These are phyloP conservation scores for Punctoribates punctum DNA, from an alignment of 2,888 invertebrate species.

Conservation along the genomic window DNA sequence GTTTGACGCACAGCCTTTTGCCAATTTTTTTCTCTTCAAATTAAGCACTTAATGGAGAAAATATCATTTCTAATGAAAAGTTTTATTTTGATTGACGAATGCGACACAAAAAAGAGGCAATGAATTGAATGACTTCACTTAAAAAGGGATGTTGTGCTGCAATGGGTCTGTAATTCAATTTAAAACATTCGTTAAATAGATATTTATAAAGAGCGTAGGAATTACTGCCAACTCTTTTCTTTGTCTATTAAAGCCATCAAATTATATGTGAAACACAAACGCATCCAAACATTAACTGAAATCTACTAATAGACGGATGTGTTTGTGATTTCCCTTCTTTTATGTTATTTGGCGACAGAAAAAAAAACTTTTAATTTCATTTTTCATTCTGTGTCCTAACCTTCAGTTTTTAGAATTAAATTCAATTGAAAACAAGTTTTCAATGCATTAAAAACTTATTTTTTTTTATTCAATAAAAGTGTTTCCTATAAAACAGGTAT, in stretches of 20 bases:
- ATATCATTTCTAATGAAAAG: not conserved
- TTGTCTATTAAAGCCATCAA: conserved; percentile 16
- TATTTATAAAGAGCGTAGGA: not conserved
- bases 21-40: too few species aligned
- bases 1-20: too few species aligned
- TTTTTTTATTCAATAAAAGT: not conserved
- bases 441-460: not conserved
- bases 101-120: not conserved
- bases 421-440: not conserved
- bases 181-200: not conserved
- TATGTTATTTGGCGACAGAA: not conserved
- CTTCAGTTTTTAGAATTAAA: not conserved
- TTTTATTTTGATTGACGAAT: not conserved
- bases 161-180: not conserved
- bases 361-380: not conserved
- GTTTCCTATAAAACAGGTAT: not conserved
- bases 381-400: not conserved
- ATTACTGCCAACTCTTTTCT: not conserved
- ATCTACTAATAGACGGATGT: conserved; percentile 6
- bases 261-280: not conserved
- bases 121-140: not conserved
- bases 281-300: too few species aligned
- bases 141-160: not conserved
- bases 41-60: too few species aligned
- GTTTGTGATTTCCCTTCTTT: conserved; percentile 16